Percentiles rank a stretch among this genome's conserved stretches.
These are phyloP conservation scores for Autographa pulchrina DNA, from an alignment of 2,888 invertebrate genomes.

Conservation along the genomic window DNA sequence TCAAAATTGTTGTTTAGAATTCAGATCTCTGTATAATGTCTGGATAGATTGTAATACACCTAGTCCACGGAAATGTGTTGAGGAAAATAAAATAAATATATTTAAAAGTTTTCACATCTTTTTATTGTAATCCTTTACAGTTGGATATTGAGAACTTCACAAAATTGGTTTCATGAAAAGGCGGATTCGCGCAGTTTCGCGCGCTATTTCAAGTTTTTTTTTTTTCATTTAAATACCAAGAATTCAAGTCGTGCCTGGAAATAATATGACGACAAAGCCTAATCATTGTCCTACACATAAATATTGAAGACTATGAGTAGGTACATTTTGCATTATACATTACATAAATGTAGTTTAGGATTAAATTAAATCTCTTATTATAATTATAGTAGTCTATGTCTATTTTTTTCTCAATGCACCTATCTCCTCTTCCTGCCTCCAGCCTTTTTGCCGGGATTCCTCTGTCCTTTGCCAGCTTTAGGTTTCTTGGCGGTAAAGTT, in stretches of 20 bases:
- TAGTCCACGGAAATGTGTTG: conserved; percentile 39
- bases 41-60: conserved; percentile 28
- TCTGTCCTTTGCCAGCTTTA: conserved; percentile 92
- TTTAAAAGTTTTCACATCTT: conserved; percentile 39
- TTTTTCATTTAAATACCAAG: not conserved
- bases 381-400: not conserved
- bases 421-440: conserved; percentile 93
- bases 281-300: not conserved
- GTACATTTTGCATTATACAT: not conserved
- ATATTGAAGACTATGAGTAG: not conserved
- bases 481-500: conserved; percentile 90
- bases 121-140: conserved; percentile 33
- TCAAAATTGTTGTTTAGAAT: conserved; percentile 16
- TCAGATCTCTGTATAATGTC: conserved; percentile 3
- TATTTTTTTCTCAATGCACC: conserved; percentile 50
- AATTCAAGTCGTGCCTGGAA: not conserved
- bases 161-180: conserved; percentile 16
- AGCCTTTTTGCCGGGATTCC: conserved; percentile 91
- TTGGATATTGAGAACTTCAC: conserved; percentile 2
- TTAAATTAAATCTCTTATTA: not conserved
- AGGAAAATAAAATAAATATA: conserved; percentile 45
- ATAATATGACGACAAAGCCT: not conserved
- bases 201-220: not conserved
- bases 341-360: not conserved
- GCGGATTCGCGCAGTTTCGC: not conserved